Evolutionary conservation across 1,140 invertebrate genomes (phyloP), one percentile per base, ranked within the genome.

Genomic region (Trachymyrmex cornetzi): DNA sequence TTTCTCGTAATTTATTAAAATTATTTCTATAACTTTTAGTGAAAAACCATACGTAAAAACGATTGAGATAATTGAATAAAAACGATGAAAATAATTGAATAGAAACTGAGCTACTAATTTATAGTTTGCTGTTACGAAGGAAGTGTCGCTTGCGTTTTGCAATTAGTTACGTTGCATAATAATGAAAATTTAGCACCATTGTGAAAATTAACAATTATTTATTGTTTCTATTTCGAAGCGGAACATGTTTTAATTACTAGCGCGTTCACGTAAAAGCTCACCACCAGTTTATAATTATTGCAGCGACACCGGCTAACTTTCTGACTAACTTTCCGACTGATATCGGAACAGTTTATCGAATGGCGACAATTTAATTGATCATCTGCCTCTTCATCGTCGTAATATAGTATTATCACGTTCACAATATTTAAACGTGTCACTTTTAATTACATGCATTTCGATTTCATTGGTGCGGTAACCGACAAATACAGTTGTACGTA

Each of bases 141-240:
- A 74, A 34, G 16, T 27, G 69, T 61, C 55, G 69, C 38, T 22
- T 34, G 63, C 22, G 63, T 24, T 57, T 59, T 22, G 27, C 72
- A 84, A 84, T 84, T 84, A 84, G 69, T 63, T 84, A 27, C 38
- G 19, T 71, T 11, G 38, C 27, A 22, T 61, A 75, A 22, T 61
- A 75, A 84, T 75, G 80, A 75, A 84, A 84, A 84, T 75, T 84
- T 34, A 63, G 55, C 55, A 59, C n/a, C 30, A 57, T 84, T 84
- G 48, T 34, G 80, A 74, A 84, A 84, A 84, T 75, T 84, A 48
- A 19, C 48, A 84, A 75, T 75, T 82, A 82, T 82, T 82, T 74
- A 72, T 82, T 75, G 69, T 74, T 30, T 44, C 55, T 84, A 27
- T 75, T 50, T 19, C 11, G 27, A 55, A 44, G 30, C 38, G 55